A percentile compares a stretch with the other conserved stretches of the same genome.
These are phyloP conservation scores for Dolichotis patagonum DNA, from an alignment of 2,113 vertebrate genomes.

Conservation along the genomic window DNA sequence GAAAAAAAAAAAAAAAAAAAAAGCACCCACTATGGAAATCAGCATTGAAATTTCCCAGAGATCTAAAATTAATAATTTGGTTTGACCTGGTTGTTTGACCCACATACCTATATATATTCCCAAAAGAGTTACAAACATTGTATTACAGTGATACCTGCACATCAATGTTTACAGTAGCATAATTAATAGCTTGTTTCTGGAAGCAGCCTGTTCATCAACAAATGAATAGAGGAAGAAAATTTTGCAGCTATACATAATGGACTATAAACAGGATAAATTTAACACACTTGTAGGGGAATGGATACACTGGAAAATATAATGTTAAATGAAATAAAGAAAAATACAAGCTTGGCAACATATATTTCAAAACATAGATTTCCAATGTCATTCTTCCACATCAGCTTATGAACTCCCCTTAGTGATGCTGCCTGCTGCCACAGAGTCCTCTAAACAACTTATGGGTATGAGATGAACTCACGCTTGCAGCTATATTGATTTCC, in stretches of 20 bases:
- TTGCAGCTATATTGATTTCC: background rate
- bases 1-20: too few species aligned
- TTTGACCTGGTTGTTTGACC: background rate
- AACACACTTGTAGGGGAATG: background rate
- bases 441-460: background rate
- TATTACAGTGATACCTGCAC: background rate
- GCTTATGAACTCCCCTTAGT: background rate
- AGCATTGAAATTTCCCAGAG: background rate
- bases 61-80: background rate
- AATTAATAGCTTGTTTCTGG: background rate
- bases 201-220: background rate
- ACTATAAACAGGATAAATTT: background rate
- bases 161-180: background rate
- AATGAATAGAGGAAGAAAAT: background rate
- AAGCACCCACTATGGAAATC: background rate
- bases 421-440: background rate
- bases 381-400: background rate
- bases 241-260: background rate
- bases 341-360: background rate
- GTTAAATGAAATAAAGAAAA: background rate
- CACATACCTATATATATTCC: background rate
- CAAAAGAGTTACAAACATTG: background rate
- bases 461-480: background rate
- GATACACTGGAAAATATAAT: background rate
- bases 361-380: background rate